These are phyloP conservation scores for Leptatherina wallacei DNA, from an alignment of 2,797 vertebrate species.

Conservation along the genomic window DNA sequence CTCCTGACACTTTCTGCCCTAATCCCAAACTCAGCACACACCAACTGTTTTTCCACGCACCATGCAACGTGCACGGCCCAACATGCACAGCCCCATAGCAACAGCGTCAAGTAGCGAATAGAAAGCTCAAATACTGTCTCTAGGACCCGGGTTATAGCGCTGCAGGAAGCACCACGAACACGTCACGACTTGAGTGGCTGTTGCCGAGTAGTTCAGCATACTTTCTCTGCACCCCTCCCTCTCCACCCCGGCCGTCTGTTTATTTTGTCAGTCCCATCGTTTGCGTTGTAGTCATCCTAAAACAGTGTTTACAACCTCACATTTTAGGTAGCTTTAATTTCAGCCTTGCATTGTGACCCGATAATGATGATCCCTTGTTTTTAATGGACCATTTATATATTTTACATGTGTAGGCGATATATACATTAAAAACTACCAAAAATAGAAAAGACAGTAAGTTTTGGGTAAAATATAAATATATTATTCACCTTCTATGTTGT, in stretches of 20 bases:
- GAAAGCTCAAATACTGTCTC: conserved; percentile 87
- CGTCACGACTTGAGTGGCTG: conserved; percentile 87
- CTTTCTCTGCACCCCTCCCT: conserved; percentile 65
- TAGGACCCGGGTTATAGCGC: conserved; percentile 86
- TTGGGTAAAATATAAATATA: background rate
- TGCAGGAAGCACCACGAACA: conserved; percentile 81
- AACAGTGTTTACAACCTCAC: conserved; percentile 70
- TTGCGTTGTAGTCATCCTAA: conserved; percentile 74
- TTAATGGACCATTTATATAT: background rate
- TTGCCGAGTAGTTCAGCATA: conserved; percentile 88
- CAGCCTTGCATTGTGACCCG: background rate
- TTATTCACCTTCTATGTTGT: background rate
- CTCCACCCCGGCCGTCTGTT: conserved; percentile 68
- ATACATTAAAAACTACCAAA: background rate
- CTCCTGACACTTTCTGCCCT: conserved; percentile 70
- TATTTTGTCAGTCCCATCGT: conserved; percentile 76
- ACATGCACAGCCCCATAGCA: conserved; percentile 85
- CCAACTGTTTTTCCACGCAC: conserved; percentile 66
- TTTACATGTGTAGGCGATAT: background rate
- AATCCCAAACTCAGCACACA: conserved; percentile 75
- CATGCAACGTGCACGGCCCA: conserved; percentile 72
- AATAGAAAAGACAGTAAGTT: background rate
- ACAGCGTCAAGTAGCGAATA: conserved; percentile 89
- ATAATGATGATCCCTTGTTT: conserved; percentile 17
- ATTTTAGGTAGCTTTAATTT: conserved; percentile 41